Evolutionary conservation across 2,888 invertebrate species (phyloP), one percentile per base, ranked within the genome.

Genomic region (Dusona sp.): DNA sequence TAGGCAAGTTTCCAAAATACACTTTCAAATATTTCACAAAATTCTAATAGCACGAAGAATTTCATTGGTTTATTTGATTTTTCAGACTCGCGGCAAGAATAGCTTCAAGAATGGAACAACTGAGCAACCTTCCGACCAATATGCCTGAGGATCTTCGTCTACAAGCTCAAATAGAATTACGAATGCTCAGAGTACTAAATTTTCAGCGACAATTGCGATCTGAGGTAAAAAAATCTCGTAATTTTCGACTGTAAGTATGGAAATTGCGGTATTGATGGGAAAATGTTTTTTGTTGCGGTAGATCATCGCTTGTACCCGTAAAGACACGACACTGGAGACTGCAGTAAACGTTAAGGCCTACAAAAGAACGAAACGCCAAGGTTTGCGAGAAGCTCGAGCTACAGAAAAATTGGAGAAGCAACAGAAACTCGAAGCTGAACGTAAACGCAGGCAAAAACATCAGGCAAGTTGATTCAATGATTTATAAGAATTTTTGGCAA

Each of bases 381-480:
- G 99, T 0, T 94, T 99, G 84, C 96, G 99, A 0, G 99, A 99
- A 94, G 99, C 99, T 4, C 96, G 99, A 86, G 98, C 99, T 68
- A 99, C 99, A 0, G 99, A 99, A 94, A 99, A 99, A 94, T 95
- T 99, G 57, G 99, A 99, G 94, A 99, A 99, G 93, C 99, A 99
- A 94, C 99, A 99, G 95, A 99, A 99, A 94, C 95, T 99, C 79
- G 99, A 99, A 94, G 99, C 99, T 7, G 99, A 99, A 95, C 96
- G 99, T 79, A 99, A 99, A 94, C 97, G 98, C 19, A 95, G 99
- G 16, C 99, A 99, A 94, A 99, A 99, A 93, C 99, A 99, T 95
- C 98, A 99, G 95, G 95, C 95, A 88, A 87, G 86, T 84, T 57
- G 7, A 25, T 79, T 22, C 9, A 13, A 33, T 9, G 8, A 48